Base-by-base conservation (phyloP, 2,797 vertebrate genomes). In the Mormyrus hasselquistii region DNA sequence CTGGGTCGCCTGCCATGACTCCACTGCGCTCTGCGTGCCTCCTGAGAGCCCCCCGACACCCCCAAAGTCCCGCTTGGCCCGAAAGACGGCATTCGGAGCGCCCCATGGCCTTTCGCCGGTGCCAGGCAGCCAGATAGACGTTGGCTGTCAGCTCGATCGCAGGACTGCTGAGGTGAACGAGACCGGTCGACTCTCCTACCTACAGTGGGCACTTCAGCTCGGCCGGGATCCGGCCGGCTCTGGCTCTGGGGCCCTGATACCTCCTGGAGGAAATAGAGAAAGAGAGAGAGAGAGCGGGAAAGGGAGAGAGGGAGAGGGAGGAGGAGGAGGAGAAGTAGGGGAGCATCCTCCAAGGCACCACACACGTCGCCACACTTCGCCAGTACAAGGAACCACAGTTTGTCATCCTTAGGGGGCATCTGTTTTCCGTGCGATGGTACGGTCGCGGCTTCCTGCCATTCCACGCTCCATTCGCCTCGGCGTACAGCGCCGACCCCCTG, bases 91-190 rank as follows among this genome's bases (percentile, higher is more conserved):
- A n/a, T 8, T 47, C 1, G 22, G 47, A 34, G 38, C 65, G 19
- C 47, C 59, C 87, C 69, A 8, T 22, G 52, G 87, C 73, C 59
- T 88, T 55, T 82, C 57, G 76, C 85, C 65, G 73, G 52, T 79
- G 69, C 90, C 86, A 76, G 84, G 76, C 76, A 55, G 65, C 86
- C 25, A 92, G 93, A 92, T 93, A 94, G 93, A 94, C 90, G 92
- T 92, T 92, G 93, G 93, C 88, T 93, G 93, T 93, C 94, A 94
- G 93, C 94, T 94, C 94, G 93, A 93, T 93, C 92, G 93, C 94
- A 93, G 90, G 93, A 89, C 92, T 93, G 94, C 91, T 92, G 93
- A 94, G 93, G 92, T 94, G 94, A 94, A 95, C 93, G 91, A 93
- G 94, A 92, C 92, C 93, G 91, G 92, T 86, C 47, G 86, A 14